Conservation (phyloP, 1,140 invertebrate genomes). For the Zophobas atratus region DNA sequence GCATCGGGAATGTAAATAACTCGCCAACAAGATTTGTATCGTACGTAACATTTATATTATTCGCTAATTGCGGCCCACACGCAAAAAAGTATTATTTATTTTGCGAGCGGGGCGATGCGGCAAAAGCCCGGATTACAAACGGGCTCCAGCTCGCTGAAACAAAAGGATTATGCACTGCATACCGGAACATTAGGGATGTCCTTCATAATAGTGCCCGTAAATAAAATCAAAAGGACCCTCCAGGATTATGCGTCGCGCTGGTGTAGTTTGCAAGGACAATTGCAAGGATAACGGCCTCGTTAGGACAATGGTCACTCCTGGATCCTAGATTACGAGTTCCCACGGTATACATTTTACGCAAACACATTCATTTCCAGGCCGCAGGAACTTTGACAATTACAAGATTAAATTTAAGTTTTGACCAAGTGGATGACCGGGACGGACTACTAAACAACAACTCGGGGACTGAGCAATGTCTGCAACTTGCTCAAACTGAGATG, state of each 20-base stretch:
- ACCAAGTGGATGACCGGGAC: neutral
- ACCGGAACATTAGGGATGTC: slow-evolving; percentile 12
- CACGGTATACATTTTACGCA: slow-evolving; percentile 25
- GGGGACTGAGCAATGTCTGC: neutral
- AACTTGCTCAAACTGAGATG: neutral
- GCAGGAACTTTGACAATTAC: slow-evolving; percentile 26
- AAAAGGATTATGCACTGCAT: slow-evolving; percentile 26
- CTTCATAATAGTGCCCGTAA: slow-evolving; percentile 33
- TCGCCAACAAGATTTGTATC: slow-evolving; percentile 25
- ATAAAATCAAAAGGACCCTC: slow-evolving; percentile 40
- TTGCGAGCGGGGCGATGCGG: no score
- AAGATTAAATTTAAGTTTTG: slow-evolving; percentile 17
- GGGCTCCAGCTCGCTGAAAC: slow-evolving; percentile 13
- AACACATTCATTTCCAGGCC: slow-evolving; percentile 30
- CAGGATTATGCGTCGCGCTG: slow-evolving; percentile 30
- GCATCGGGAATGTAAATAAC: slow-evolving; percentile 51
- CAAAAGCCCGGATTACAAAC: neutral
- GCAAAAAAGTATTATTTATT: neutral
- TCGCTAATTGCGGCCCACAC: slow-evolving; percentile 2
- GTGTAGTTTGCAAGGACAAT: slow-evolving; percentile 32
- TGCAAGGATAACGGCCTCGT: slow-evolving; percentile 44
- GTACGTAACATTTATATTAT: slow-evolving; percentile 22
- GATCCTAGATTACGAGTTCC: slow-evolving; percentile 35
- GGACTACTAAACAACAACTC: neutral
- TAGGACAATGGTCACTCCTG: slow-evolving; percentile 42